phyloP scores from a whole-genome alignment of 1,140 invertebrate species.

The Latrodectus geometricus region DNA sequence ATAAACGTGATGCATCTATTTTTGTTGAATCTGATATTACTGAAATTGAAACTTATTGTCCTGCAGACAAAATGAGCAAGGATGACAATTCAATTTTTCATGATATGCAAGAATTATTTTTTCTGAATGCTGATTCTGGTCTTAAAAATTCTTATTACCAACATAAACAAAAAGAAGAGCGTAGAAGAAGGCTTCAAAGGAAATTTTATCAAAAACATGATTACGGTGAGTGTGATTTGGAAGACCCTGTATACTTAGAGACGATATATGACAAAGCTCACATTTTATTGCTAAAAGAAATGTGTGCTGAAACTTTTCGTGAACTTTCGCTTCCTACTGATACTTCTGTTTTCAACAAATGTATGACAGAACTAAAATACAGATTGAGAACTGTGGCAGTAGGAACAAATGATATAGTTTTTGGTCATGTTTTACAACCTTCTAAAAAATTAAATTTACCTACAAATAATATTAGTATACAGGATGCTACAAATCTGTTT shows the following conservation, averaged over 20 bases:
- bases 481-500: background rate
- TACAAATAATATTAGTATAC: background rate
- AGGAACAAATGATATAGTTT: background rate
- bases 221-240: background rate
- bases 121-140: background rate
- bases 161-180: slow-evolving; percentile 1
- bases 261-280: slow-evolving; percentile 16
- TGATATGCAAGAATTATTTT: background rate
- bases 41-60: slow-evolving; percentile 22
- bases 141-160: slow-evolving; percentile 19
- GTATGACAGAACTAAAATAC: background rate
- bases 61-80: background rate
- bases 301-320: background rate
- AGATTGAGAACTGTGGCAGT: background rate
- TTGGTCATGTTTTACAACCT: slow-evolving; percentile 7
- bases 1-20: slow-evolving; percentile 12
- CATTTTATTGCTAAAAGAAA: background rate
- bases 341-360: background rate
- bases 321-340: background rate
- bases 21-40: background rate
- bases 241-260: background rate
- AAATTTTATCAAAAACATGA: slow-evolving; percentile 13
- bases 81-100: background rate
- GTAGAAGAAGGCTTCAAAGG: background rate
- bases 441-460: background rate